These are phyloP conservation scores for Volucella bombylans DNA, from an alignment of 2,888 invertebrate species.

Conservation along the genomic window DNA sequence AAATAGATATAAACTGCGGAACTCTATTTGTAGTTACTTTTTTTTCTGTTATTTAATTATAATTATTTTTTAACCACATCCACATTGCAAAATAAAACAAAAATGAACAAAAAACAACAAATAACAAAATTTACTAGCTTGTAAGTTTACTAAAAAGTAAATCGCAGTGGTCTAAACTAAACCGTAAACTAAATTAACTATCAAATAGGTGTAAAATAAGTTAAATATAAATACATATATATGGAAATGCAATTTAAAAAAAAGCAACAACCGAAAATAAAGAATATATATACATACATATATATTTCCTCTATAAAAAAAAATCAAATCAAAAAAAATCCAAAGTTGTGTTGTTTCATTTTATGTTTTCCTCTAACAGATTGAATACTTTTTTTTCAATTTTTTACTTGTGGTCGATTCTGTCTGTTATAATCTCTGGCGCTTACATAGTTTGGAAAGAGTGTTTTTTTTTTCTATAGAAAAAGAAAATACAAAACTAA, in stretches of 20 bases:
- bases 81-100: conserved; percentile 16
- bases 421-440: conserved; percentile 76
- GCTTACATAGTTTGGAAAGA: conserved; percentile 77
- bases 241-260: conserved; percentile 57
- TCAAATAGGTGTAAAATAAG: conserved; percentile 59
- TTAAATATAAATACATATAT: conserved; percentile 43
- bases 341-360: conserved; percentile 80
- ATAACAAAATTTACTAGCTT: conserved; percentile 42
- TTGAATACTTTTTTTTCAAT: conserved; percentile 74
- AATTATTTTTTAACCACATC: conserved; percentile 47
- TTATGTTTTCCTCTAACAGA: conserved; percentile 76
- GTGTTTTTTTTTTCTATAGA: conserved; percentile 25
- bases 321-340: conserved; percentile 73
- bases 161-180: conserved; percentile 53
- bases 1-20: conserved; percentile 42
- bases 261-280: conserved; percentile 25
- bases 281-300: conserved; percentile 57
- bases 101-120: conserved; percentile 13
- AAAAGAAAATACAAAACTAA: conserved; percentile 34
- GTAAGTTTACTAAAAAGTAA: conserved; percentile 44
- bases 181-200: conserved; percentile 27
- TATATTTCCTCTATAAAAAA: conserved; percentile 75
- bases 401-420: conserved; percentile 75
- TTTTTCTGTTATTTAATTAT: conserved; percentile 72
- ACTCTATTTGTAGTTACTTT: conserved; percentile 46